These are phyloP conservation scores for Callaeas wilsoni DNA, from an alignment of 2,113 vertebrate species.

Conservation along the genomic window DNA sequence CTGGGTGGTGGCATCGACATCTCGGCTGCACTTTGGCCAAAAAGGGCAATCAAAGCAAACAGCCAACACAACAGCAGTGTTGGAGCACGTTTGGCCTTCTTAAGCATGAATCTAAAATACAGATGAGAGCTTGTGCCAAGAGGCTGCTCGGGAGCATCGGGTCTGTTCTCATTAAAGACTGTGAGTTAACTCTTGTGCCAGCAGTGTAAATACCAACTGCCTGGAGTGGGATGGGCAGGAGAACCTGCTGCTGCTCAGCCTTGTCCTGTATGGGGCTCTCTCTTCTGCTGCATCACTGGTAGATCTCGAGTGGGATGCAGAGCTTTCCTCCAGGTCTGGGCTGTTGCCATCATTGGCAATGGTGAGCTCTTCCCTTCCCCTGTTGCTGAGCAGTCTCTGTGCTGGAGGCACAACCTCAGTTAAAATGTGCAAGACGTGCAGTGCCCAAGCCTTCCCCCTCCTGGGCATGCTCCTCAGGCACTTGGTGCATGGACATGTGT, in stretches of 20 bases:
- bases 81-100: not conserved
- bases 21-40: not conserved
- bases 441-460: not conserved
- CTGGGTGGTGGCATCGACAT: not conserved
- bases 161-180: not conserved
- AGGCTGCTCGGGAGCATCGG: not conserved
- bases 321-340: not conserved
- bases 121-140: not conserved
- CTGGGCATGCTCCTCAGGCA: fast-evolving
- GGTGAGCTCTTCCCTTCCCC: not conserved
- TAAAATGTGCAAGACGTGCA: not conserved
- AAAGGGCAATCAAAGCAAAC: not conserved
- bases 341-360: fast-evolving
- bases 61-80: not conserved
- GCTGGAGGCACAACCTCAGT: not conserved
- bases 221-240: not conserved
- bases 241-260: not conserved
- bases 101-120: not conserved
- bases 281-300: not conserved
- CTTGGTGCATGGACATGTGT: fast-evolving
- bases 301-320: not conserved
- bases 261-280: fast-evolving
- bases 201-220: not conserved
- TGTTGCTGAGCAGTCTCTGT: not conserved
- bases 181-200: not conserved